Percentiles rank a stretch among this genome's conserved stretches.
phyloP scores from a whole-genome alignment of 2,888 invertebrate species.

The Eupithecia exiguata region DNA sequence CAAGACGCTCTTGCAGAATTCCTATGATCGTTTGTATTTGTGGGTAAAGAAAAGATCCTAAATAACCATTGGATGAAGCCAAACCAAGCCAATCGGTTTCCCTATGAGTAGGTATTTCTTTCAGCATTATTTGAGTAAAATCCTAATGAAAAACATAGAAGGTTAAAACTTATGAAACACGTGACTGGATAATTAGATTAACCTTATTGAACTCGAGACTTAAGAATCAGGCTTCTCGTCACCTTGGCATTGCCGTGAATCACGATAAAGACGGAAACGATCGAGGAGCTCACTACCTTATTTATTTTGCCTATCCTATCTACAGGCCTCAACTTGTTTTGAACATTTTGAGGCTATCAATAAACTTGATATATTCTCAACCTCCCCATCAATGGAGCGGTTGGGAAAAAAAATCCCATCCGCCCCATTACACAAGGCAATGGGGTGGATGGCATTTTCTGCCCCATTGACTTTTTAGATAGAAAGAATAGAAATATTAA shows the following conservation, averaged over 20 bases:
- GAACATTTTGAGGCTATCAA: not conserved
- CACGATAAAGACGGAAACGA: not conserved
- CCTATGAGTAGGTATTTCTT: not conserved
- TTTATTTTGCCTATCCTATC: not conserved
- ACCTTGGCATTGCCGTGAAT: constrained; percentile 14
- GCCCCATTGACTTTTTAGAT: too few relatives aligned
- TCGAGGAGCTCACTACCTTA: not conserved
- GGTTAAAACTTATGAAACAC: not conserved
- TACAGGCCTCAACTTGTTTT: not conserved
- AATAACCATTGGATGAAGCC: not conserved
- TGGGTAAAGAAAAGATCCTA: not conserved
- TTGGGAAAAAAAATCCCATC: too few relatives aligned
- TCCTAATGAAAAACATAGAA: not conserved
- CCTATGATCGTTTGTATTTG: too few relatives aligned
- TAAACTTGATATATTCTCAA: too few relatives aligned
- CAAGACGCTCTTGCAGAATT: too few relatives aligned
- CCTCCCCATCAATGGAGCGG: too few relatives aligned
- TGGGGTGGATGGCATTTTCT: too few relatives aligned
- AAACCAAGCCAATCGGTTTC: not conserved
- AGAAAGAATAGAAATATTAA: too few relatives aligned
- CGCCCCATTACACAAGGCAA: too few relatives aligned
- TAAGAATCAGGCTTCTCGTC: constrained; percentile 9
- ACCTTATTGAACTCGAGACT: constrained; percentile 26
- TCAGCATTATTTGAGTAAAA: not conserved
- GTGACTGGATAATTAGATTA: constrained; percentile 18